A percentile compares a stretch with the other conserved stretches of the same genome.
These are phyloP conservation scores for Zosterops lateralis DNA, from an alignment of 2,113 vertebrate genomes.

Conservation along the genomic window DNA sequence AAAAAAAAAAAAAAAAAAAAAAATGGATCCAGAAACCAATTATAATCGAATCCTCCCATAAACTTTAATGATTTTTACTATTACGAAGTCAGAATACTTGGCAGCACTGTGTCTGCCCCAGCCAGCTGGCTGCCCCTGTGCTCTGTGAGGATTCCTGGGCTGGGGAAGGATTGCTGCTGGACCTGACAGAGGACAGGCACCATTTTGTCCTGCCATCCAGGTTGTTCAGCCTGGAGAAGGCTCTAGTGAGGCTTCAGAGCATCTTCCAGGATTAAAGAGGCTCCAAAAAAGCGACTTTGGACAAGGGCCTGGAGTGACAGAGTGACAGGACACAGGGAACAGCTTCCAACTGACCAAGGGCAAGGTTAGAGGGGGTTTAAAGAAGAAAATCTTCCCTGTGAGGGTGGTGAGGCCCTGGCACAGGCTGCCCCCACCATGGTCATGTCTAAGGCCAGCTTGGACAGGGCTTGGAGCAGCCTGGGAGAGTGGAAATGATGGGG, in stretches of 20 bases:
- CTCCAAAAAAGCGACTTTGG: neutral
- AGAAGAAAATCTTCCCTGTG: too few relatives aligned
- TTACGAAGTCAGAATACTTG: neutral
- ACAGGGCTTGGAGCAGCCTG: neutral
- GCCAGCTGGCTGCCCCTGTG: neutral
- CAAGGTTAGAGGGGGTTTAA: neutral
- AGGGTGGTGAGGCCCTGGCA: neutral
- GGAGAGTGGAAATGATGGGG: fast-evolving
- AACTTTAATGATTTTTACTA: neutral
- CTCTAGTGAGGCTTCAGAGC: neutral
- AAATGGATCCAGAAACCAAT: neutral
- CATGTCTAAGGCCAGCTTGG: neutral
- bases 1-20: neutral
- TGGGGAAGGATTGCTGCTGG: neutral
- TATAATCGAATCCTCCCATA: neutral
- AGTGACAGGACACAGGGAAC: neutral
- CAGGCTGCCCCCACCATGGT: neutral
- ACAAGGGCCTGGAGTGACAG: neutral
- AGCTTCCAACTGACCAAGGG: neutral
- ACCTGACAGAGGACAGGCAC: neutral
- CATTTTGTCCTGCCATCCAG: neutral
- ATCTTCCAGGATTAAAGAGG: neutral
- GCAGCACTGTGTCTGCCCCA: neutral
- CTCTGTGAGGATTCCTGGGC: neutral
- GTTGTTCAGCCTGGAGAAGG: neutral